Conservation (phyloP, 2,113 vertebrate genomes). For the Megaceryle maxima region DNA sequence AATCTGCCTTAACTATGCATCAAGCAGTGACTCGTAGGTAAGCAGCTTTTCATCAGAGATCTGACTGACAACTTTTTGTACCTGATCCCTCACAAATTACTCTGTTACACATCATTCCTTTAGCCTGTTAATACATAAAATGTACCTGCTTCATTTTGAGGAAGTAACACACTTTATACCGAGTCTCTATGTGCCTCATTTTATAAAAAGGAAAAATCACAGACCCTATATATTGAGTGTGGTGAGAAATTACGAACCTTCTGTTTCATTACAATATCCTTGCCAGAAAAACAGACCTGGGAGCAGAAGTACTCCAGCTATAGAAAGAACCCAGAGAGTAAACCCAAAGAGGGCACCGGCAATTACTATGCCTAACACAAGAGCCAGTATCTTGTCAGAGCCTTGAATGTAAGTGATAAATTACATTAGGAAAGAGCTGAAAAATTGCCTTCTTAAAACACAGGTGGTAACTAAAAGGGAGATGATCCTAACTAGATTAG, state of each 20-base stretch:
- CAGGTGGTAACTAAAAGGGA: conserved; percentile 45
- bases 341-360: conserved; percentile 22
- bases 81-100: neutral
- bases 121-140: neutral
- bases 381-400: conserved; percentile 33
- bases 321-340: neutral
- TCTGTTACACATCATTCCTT: neutral
- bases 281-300: neutral
- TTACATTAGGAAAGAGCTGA: conserved; percentile 25
- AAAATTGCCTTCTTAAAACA: conserved; percentile 66
- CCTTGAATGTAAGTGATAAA: conserved; percentile 49
- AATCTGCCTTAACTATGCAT: neutral
- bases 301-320: neutral
- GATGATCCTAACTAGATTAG: conserved; percentile 46
- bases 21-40: neutral
- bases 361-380: conserved; percentile 47
- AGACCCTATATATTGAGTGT: neutral
- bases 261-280: neutral
- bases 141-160: neutral
- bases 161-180: neutral
- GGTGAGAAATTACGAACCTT: neutral
- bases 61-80: neutral
- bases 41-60: conserved; percentile 2
- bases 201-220: neutral
- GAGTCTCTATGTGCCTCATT: neutral